A percentile compares a stretch with the other conserved stretches of the same genome.
These are phyloP conservation scores for Noctuana brunneofusca DNA, from an alignment of 2,888 invertebrate genomes.

Conservation along the genomic window DNA sequence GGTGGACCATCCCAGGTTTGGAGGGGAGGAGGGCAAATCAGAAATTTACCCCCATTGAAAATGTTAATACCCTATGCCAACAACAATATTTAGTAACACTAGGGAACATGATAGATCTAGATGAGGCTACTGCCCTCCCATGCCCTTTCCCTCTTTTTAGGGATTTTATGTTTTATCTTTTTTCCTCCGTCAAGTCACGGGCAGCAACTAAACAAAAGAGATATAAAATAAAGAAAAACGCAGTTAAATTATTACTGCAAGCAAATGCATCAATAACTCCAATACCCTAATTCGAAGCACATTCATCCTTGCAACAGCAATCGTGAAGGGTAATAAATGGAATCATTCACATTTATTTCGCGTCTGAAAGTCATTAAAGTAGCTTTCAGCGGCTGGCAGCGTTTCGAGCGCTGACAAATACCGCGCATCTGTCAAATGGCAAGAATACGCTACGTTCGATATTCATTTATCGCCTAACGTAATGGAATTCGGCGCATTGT, in stretches of 20 bases:
- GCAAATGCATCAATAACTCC: background rate
- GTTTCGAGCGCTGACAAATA: slow-evolving; percentile 24
- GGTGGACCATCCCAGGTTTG: too few species aligned
- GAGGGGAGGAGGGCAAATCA: too few species aligned
- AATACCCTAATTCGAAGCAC: slow-evolving; percentile 2
- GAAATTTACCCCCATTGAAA: too few species aligned
- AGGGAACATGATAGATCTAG: too few species aligned
- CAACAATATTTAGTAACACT: too few species aligned
- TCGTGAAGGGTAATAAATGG: slow-evolving; percentile 11
- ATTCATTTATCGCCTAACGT: slow-evolving; percentile 15
- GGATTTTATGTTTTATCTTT: too few species aligned
- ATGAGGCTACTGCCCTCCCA: too few species aligned
- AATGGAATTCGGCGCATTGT: slow-evolving; percentile 18
- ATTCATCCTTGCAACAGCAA: slow-evolving; percentile 1
- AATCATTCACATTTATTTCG: slow-evolving; percentile 18
- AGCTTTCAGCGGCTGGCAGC: slow-evolving; percentile 23
- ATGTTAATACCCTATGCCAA: too few species aligned
- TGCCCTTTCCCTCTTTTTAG: too few species aligned
- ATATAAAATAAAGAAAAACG: background rate
- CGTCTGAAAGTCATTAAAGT: slow-evolving; percentile 16
- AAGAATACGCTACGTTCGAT: slow-evolving; percentile 22
- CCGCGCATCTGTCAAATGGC: slow-evolving; percentile 23
- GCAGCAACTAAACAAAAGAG: too few species aligned
- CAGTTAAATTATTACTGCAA: background rate
- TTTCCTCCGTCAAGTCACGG: too few species aligned